These are phyloP conservation scores for Parnassius mnemosyne DNA, from an alignment of 2,888 invertebrate genomes.

Conservation along the genomic window DNA sequence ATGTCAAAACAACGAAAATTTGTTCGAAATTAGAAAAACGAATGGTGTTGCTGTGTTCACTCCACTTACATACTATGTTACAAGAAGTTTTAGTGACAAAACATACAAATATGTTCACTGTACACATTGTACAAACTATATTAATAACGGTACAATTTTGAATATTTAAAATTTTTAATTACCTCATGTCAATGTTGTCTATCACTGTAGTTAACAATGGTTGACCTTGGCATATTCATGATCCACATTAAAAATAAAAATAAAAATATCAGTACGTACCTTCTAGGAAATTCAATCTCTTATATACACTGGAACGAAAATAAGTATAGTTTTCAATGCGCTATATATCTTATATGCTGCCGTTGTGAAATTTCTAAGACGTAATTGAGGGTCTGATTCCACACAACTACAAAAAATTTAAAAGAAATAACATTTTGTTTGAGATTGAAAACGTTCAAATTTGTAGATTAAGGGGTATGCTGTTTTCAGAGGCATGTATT, in stretches of 20 bases:
- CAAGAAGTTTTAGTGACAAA: slow-evolving; percentile 19
- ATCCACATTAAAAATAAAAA: not conserved
- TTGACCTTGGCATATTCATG: not conserved
- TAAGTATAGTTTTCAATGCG: slow-evolving; percentile 22
- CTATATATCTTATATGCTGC: not conserved
- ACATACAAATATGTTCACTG: slow-evolving; percentile 34
- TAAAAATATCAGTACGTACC: slow-evolving; percentile 6
- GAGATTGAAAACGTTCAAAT: too few species aligned
- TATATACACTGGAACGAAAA: slow-evolving; percentile 18
- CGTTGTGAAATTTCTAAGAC: slow-evolving; percentile 2
- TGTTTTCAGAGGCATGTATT: too few species aligned
- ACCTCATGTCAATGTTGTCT: slow-evolving; percentile 5
- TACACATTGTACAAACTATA: slow-evolving; percentile 12
- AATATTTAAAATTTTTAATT: slow-evolving; percentile 26
- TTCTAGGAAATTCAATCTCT: slow-evolving; percentile 19
- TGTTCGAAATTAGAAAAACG: not conserved
- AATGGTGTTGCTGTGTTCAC: not conserved
- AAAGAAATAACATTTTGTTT: too few species aligned
- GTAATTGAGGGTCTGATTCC: too few species aligned
- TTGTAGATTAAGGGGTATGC: too few species aligned
- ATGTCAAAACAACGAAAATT: not conserved
- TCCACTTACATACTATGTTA: not conserved
- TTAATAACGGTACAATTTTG: slow-evolving; percentile 27
- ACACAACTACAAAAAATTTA: too few species aligned
- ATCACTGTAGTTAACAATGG: not conserved